Percentiles rank a stretch among this genome's conserved stretches.
Evolutionary conservation across 2,113 vertebrate species (phyloP).

Genomic region (Scopus umbretta): DNA sequence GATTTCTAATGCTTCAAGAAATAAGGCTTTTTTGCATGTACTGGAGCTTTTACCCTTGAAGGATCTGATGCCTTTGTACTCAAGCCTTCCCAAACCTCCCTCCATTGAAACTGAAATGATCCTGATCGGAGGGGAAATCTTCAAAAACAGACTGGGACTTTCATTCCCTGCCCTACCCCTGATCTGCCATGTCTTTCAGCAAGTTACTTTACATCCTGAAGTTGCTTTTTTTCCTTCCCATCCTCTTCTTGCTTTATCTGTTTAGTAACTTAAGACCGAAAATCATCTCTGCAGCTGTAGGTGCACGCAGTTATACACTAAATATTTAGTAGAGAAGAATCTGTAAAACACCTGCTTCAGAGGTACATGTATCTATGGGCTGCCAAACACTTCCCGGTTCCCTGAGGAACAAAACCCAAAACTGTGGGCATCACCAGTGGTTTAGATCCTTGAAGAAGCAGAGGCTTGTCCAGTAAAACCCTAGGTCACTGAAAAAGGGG

Average conservation of each 20-base stretch:
- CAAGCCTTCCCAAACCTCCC: neutral
- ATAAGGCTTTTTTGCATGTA: neutral
- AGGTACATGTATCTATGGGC: accelerated
- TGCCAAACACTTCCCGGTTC: neutral
- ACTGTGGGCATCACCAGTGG: neutral
- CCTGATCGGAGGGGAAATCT: neutral
- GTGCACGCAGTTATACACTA: neutral
- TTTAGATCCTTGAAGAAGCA: neutral
- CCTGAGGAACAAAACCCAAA: neutral
- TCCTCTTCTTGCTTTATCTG: neutral
- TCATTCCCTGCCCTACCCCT: neutral
- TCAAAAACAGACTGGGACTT: neutral
- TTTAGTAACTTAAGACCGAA: neutral
- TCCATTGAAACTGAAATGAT: neutral
- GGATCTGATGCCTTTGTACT: neutral
- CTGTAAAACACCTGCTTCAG: neutral
- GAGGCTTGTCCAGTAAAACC: neutral
- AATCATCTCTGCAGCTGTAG: neutral
- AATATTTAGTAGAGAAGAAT: neutral
- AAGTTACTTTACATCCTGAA: neutral
- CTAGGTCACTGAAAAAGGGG: neutral
- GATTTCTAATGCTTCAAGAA: neutral
- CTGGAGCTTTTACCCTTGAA: neutral
- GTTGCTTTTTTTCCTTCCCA: neutral
- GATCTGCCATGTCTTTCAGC: neutral